Base-by-base conservation (phyloP, 2,888 invertebrate species). In the Rutpela maculata region DNA sequence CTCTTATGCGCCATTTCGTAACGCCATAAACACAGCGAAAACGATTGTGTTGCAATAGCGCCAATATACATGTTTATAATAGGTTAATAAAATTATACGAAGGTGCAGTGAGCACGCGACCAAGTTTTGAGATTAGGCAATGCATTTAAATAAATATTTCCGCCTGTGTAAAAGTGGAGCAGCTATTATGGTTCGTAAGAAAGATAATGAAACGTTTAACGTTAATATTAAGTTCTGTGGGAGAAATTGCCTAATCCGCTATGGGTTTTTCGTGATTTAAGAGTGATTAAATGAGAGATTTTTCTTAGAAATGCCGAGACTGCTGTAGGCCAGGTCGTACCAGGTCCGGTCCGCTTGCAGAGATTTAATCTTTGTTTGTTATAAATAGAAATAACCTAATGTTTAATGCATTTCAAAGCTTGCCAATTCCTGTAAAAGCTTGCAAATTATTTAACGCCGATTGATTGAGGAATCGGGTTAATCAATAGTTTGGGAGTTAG, bases 31-130 rank as follows among this genome's bases (percentile, higher is more conserved):
- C n/a, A n/a, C 19, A 60, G 22, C 70, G 43, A 62, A 60, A 18
- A 57, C 62, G 57, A 18, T 35, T 59, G 60, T 62, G 60, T 70
- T 60, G 70, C 60, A 70, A 70, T 43, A 70, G 10, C 19, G 50
- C 59, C 38, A 62, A 60, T 55, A 60, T 19, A 59, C 60, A 38
- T 43, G 55, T 62, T 26, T 35, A 56, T 65, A 75, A 75, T 70
- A 43, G 69, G 43, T 62, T 62, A 75, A 75, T 70, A 57, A 70
- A 70, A 75, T 15, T 7, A 38, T 55, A 26, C 38, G 12, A 31
- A 65, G 70, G 65, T 65, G 70, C 57, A 69, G 75, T 22, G 38
- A 26, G 31, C 75, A 75, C 70, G 75, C 75, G 75, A 75, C 57
- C 7, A 26, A 26, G 26, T 11, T 38, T 31, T 56, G 35, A n/a